These are phyloP conservation scores for Argyresthia goedartella DNA, from an alignment of 2,888 invertebrate species.

Conservation along the genomic window DNA sequence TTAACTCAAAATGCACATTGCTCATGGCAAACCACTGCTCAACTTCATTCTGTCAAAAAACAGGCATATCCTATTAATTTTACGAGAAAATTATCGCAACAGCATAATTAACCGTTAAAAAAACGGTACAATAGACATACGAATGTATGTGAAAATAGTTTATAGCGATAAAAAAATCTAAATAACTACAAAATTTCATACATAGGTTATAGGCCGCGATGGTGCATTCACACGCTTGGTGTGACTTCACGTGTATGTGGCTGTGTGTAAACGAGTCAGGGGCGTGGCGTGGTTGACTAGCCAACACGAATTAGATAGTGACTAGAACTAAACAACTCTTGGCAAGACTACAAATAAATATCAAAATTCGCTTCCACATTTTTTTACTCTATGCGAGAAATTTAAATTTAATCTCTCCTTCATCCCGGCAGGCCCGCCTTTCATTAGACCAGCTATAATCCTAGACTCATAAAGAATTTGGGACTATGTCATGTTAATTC, in stretches of 20 bases:
- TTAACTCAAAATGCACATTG: constrained; percentile 36
- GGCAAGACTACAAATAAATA: constrained; percentile 44
- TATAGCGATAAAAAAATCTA: neutral
- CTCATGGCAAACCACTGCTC: constrained; percentile 21
- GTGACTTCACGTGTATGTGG: no score
- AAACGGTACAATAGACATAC: neutral
- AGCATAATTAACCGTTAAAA: neutral
- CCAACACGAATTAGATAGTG: constrained; percentile 57
- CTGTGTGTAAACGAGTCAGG: neutral
- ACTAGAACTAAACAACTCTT: constrained; percentile 61
- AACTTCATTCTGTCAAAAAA: neutral
- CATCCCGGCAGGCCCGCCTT: no score
- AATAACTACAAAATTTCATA: neutral
- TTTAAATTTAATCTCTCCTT: no score
- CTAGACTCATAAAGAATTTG: no score
- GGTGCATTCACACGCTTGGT: no score
- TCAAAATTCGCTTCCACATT: constrained; percentile 8
- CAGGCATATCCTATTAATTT: neutral
- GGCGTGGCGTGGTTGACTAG: constrained; percentile 46
- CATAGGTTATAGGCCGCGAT: neutral
- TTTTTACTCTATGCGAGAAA: no score
- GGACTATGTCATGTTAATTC: no score
- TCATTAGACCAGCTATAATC: no score
- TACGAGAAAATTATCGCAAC: neutral
- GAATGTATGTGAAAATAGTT: no score